These are phyloP conservation scores for Ochropleura leucogaster DNA, from an alignment of 2,888 invertebrate species.

Conservation along the genomic window DNA sequence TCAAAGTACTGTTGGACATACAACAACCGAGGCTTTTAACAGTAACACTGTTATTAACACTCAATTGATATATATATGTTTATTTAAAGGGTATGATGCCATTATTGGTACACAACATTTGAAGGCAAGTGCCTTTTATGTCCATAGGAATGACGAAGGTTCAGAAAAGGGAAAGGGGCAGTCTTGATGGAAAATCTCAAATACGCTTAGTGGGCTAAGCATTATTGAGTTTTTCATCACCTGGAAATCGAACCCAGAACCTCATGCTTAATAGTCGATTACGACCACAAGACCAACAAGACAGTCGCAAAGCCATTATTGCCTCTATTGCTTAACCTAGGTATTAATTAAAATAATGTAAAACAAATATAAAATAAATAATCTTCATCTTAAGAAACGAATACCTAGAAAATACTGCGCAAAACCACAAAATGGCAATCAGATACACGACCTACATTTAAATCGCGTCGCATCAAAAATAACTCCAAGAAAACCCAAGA, in stretches of 20 bases:
- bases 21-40: slow-evolving; percentile 23
- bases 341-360: neutral
- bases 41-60: slow-evolving; percentile 20
- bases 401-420: slow-evolving; percentile 1
- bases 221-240: too few species aligned
- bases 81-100: slow-evolving; percentile 1
- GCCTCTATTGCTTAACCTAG: too few species aligned
- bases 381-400: neutral
- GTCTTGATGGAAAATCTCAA: too few species aligned
- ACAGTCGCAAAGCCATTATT: too few species aligned
- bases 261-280: too few species aligned
- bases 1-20: slow-evolving; percentile 6
- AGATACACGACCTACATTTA: slow-evolving; percentile 13
- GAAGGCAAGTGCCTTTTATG: slow-evolving; percentile 5
- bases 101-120: slow-evolving; percentile 5
- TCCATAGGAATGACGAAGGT: slow-evolving; percentile 29
- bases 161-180: too few species aligned
- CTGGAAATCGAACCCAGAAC: too few species aligned
- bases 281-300: too few species aligned
- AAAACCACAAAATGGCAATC: slow-evolving; percentile 13
- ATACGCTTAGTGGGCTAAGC: too few species aligned
- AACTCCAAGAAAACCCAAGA: neutral
- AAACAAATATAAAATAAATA: neutral
- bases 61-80: slow-evolving; percentile 7
- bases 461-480: slow-evolving; percentile 1